These are phyloP conservation scores for Clarias fuscus DNA, from an alignment of 2,797 vertebrate genomes.

Conservation along the genomic window DNA sequence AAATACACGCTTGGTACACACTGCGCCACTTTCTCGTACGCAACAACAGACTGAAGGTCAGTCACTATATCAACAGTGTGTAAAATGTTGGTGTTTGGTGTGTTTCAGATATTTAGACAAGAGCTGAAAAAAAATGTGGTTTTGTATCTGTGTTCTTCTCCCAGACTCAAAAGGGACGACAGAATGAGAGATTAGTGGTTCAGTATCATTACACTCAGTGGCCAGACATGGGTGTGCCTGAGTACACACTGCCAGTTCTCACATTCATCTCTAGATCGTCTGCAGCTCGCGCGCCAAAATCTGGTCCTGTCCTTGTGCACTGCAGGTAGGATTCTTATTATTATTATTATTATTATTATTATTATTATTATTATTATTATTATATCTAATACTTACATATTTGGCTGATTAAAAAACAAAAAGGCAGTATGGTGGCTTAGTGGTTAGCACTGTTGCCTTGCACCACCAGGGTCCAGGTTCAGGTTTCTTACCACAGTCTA, in stretches of 20 bases:
- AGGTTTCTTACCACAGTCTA: too few relatives aligned
- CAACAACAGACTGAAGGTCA: conserved; percentile 94
- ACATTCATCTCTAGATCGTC: conserved; percentile 96
- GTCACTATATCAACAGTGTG: neutral
- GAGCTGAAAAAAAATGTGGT: neutral
- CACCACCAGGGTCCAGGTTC: too few relatives aligned
- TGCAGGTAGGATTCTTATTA: conserved; percentile 82
- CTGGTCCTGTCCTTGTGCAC: conserved; percentile 94
- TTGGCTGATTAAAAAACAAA: neutral
- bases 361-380: neutral
- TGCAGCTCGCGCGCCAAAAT: conserved; percentile 78
- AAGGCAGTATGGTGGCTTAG: too few relatives aligned
- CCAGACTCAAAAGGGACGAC: conserved; percentile 89
- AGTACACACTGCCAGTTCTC: conserved; percentile 94
- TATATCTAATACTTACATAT: neutral
- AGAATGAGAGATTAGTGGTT: conserved; percentile 87
- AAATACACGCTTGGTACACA: conserved; percentile 94
- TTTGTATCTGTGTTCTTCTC: conserved; percentile 8
- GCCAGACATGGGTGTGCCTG: conserved; percentile 98
- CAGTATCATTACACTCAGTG: conserved; percentile 99
- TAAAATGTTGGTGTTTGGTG: neutral
- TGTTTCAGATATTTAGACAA: neutral
- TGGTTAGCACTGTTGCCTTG: too few relatives aligned
- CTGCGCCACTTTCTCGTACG: conserved; percentile 88
- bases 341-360: neutral